phyloP scores from a whole-genome alignment of 2,113 vertebrate genomes.

The Pheucticus melanocephalus region DNA sequence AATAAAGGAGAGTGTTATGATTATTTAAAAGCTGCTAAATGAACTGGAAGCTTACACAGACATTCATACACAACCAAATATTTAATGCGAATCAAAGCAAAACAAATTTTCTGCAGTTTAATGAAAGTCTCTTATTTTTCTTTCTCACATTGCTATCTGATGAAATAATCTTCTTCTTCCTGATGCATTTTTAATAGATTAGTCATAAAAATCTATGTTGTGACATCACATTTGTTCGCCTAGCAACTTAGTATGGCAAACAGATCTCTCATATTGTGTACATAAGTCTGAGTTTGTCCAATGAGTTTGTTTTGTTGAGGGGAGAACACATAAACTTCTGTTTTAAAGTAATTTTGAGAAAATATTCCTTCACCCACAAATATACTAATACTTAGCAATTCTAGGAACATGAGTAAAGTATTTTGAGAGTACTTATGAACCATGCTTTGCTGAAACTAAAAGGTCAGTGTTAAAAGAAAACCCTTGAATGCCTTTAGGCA shows the following conservation, averaged over 20 bases:
- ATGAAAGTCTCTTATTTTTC: conserved; percentile 18
- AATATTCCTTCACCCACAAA: conserved; percentile 25
- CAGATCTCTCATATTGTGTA: conserved; percentile 38
- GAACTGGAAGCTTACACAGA: background rate
- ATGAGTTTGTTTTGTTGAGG: conserved; percentile 52
- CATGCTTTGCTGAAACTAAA: conserved; percentile 62
- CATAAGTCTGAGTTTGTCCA: conserved; percentile 45
- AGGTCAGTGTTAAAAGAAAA: conserved; percentile 59
- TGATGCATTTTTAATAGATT: conserved; percentile 64
- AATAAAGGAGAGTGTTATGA: background rate
- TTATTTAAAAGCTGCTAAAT: conserved; percentile 22
- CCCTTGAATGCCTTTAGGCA: conserved; percentile 49
- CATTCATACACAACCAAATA: background rate
- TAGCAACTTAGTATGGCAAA: conserved; percentile 58
- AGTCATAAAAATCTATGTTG: conserved; percentile 62
- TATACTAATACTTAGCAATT: conserved; percentile 35
- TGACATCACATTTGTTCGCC: conserved; percentile 70
- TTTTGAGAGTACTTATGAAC: conserved; percentile 42
- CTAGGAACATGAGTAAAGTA: conserved; percentile 10
- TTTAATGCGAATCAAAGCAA: conserved; percentile 29
- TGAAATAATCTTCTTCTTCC: conserved; percentile 46
- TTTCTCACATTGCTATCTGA: background rate
- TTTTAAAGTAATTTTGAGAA: conserved; percentile 47
- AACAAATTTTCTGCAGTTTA: conserved; percentile 1
- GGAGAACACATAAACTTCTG: conserved; percentile 5